Base-by-base conservation (phyloP, 2,797 vertebrate genomes). In the Pseudochirops cupreus region DNA sequence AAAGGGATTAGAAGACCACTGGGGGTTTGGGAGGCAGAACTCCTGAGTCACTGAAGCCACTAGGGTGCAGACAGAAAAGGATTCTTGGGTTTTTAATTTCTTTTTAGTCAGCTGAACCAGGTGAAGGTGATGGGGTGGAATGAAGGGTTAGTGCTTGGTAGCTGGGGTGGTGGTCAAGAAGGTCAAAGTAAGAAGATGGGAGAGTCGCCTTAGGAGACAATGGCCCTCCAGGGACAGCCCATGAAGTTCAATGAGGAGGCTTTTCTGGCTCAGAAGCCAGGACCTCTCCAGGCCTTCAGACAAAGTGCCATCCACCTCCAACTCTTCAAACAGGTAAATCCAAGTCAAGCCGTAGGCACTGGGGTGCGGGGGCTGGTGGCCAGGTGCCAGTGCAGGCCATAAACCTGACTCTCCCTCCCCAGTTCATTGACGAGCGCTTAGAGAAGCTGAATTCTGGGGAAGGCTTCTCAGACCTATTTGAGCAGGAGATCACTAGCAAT, bases 371-470 rank as follows among this genome's bases (percentile, higher is more conserved):
- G 2, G 0, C 14, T 31, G 4, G 56, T 26, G 50, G 6, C 18
- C 24, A 16, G 10, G 26, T 52, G 57, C 21, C 1, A 13, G 10
- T 10, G 74, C 74, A 26, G 74, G 21, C 21, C 10, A 87, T 87
- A 87, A 82, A 82, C 21, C 7, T 95, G 18, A 52, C 10, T 39
- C 16, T 82, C 31, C 12, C 5, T 92, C 95, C 94, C 33, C 95
- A 99, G 99, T 99, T 99, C 96, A 99, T 99, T 0, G 99, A 99
- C 59, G 97, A 91, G 24, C 99, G 99, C 0, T 90, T 99, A 97
- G 99, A 99, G 97, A 98, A 99, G 97, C 98, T 99, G 59, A 99
- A 99, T 94, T 96, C 97, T 7, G 99, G 98, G 3, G 98, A 98
- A 53, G 99, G 99, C 91, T 99, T 99, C 91, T 99, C 99, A 3